Percentiles rank a stretch among this genome's conserved stretches.
Evolutionary conservation across 92 coral and sea anemone species (phyloP).

Genomic region (Epizoanthus fatuus): DNA sequence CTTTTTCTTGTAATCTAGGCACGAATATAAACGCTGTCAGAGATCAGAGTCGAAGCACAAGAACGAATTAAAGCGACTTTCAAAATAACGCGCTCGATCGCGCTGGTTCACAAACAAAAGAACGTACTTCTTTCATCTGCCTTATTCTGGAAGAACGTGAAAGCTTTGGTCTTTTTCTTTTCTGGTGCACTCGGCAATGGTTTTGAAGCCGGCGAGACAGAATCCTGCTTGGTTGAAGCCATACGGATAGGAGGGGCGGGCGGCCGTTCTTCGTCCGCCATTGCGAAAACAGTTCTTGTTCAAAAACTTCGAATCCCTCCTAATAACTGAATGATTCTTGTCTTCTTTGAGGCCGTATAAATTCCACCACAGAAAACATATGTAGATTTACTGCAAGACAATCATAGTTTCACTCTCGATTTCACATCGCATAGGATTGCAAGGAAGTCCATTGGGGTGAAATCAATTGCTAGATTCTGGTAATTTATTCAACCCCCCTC

Average conservation of each 20-base stretch:
- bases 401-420: constrained; percentile 46
- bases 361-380: constrained; percentile 54
- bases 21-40: constrained; percentile 71
- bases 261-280: constrained; percentile 99
- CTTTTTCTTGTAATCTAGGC: constrained; percentile 99
- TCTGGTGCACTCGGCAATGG: constrained; percentile 99
- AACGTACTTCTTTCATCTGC: constrained; percentile 74
- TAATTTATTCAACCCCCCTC: constrained; percentile 50
- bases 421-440: constrained; percentile 38
- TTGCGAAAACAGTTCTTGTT: constrained; percentile 50
- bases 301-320: constrained; percentile 38
- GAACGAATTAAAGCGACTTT: constrained; percentile 43
- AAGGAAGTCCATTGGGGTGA: constrained; percentile 51
- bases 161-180: constrained; percentile 97
- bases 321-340: neutral
- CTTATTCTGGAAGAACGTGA: constrained; percentile 90
- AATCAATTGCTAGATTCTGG: constrained; percentile 27
- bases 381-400: constrained; percentile 47
- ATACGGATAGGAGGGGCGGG: constrained; percentile 99
- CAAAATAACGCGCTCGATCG: constrained; percentile 9
- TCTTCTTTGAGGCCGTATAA: constrained; percentile 28
- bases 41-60: constrained; percentile 70
- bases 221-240: constrained; percentile 91
- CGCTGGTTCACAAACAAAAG: constrained; percentile 6
- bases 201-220: constrained; percentile 91